phyloP scores from a whole-genome alignment of 2,113 vertebrate species.

The Thinocorus orbignyianus region DNA sequence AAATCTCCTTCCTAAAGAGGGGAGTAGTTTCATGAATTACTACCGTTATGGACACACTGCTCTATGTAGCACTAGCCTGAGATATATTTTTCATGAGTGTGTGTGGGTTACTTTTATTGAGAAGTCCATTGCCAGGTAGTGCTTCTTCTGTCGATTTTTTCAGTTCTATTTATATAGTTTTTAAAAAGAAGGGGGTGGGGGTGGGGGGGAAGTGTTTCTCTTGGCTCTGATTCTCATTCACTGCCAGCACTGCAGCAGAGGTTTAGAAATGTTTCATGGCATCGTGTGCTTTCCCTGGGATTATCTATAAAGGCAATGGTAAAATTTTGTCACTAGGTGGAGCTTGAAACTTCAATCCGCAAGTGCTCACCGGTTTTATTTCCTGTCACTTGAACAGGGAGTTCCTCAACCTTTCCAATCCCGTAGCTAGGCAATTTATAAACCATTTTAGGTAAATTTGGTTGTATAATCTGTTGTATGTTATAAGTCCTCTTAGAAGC shows the following conservation, averaged over 20 bases:
- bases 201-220: not conserved
- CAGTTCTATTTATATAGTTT: not conserved
- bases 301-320: not conserved
- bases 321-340: slow-evolving; percentile 54
- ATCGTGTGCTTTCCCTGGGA: not conserved
- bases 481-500: not conserved
- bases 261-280: not conserved
- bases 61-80: not conserved
- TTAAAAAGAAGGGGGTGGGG: not conserved
- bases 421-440: slow-evolving; percentile 56
- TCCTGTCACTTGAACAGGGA: slow-evolving; percentile 7
- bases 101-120: not conserved
- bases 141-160: not conserved
- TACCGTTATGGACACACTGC: not conserved
- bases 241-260: not conserved
- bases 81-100: not conserved
- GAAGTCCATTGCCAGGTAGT: not conserved
- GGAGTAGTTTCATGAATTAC: not conserved
- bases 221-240: not conserved
- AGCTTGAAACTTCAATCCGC: not conserved
- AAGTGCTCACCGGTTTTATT: not conserved
- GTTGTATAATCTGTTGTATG: slow-evolving; percentile 50
- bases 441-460: slow-evolving; percentile 51
- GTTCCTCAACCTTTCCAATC: slow-evolving; percentile 47
- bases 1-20: not conserved